A percentile compares a stretch with the other conserved stretches of the same genome.
Conservation (phyloP, 2,113 vertebrate species). For the Oncorhynchus keta region DNA sequence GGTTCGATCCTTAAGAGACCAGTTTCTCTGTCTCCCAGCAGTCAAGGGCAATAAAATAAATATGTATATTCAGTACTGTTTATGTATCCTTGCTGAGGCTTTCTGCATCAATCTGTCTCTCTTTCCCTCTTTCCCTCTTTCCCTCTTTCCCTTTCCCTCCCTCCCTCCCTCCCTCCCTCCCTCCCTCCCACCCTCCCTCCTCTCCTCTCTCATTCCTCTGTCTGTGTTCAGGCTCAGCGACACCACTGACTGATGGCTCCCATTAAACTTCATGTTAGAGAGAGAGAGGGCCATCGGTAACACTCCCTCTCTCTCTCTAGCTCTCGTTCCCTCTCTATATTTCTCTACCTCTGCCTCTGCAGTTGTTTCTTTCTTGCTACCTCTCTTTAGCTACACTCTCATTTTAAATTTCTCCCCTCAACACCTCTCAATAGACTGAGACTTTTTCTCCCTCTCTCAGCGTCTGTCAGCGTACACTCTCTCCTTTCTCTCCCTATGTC, state of each 20-base stretch:
- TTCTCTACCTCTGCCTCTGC: not conserved
- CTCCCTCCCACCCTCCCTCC: not conserved
- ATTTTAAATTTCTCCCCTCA: too few relatives aligned
- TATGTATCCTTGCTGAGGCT: constrained; percentile 33
- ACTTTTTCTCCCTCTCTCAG: not conserved
- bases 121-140: constrained; percentile 2
- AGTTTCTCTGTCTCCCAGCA: constrained; percentile 11
- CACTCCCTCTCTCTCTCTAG: not conserved
- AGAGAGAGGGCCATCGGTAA: constrained; percentile 2
- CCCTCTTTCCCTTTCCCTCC: not conserved
- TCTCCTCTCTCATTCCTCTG: not conserved
- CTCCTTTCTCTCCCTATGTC: not conserved
- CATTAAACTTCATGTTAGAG: constrained; percentile 14
- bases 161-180: not conserved
- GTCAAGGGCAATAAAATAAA: constrained; percentile 27
- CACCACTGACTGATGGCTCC: constrained; percentile 4
- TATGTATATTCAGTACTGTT: constrained; percentile 28
- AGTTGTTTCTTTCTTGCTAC: not conserved
- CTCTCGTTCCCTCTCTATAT: not conserved
- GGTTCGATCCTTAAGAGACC: too few relatives aligned
- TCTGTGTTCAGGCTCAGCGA: not conserved
- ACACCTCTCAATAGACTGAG: not conserved
- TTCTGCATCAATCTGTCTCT: constrained; percentile 51
- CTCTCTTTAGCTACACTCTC: not conserved
- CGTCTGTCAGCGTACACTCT: not conserved